These are phyloP conservation scores for Leucophenga varia DNA, from an alignment of 1,140 invertebrate genomes.

Conservation along the genomic window DNA sequence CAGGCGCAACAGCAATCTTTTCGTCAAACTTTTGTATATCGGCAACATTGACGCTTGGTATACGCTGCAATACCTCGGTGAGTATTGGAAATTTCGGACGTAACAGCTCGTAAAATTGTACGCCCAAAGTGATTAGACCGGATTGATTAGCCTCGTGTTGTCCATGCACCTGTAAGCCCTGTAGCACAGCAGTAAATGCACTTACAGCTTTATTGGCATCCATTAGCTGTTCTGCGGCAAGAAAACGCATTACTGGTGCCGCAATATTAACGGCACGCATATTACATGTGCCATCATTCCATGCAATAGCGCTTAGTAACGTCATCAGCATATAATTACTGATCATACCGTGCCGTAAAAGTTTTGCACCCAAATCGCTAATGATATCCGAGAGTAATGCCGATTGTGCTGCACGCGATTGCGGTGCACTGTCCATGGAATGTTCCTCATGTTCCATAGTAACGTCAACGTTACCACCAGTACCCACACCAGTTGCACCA, in stretches of 20 bases:
- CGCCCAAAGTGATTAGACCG: constrained; percentile 46
- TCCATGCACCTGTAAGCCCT: constrained; percentile 75
- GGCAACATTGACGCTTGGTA: constrained; percentile 74
- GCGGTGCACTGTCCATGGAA: constrained; percentile 62
- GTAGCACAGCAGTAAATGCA: constrained; percentile 73
- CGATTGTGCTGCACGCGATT: constrained; percentile 59
- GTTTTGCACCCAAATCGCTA: constrained; percentile 71
- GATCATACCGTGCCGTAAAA: constrained; percentile 66
- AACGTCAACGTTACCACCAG: constrained; percentile 56
- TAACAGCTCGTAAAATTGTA: constrained; percentile 77
- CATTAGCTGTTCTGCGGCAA: constrained; percentile 63
- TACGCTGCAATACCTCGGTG: constrained; percentile 67
- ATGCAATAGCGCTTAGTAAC: constrained; percentile 72
- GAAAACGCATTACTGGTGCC: constrained; percentile 65
- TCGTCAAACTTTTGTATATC: constrained; percentile 83
- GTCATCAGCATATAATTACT: constrained; percentile 67
- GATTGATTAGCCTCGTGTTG: constrained; percentile 77
- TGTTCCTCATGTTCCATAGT: constrained; percentile 71
- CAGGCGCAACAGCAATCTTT: constrained; percentile 69
- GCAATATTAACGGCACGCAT: constrained; percentile 73
- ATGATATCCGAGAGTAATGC: constrained; percentile 66
- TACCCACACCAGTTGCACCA: constrained; percentile 33
- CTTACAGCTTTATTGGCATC: constrained; percentile 67
- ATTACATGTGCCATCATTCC: constrained; percentile 81
- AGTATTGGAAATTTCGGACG: constrained; percentile 72